Evolutionary conservation across 1,140 invertebrate species (phyloP).

Genomic region (Thalassaphorura encarpata): DNA sequence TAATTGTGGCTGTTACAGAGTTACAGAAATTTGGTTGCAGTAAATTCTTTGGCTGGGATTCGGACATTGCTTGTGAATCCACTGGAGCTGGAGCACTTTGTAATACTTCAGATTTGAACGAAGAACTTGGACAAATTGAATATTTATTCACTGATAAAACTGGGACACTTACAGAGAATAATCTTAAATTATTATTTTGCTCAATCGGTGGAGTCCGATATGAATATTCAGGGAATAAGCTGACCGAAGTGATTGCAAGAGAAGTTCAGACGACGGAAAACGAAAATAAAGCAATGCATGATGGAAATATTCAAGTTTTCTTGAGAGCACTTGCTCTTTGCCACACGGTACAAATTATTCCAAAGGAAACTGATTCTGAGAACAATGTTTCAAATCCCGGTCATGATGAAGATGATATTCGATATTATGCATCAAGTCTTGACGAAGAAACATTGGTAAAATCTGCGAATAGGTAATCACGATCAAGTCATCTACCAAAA

Average conservation of each 20-base stretch:
- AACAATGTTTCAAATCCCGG: slow-evolving; percentile 1
- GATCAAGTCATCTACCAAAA: slow-evolving; percentile 34
- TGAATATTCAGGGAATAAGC: slow-evolving; percentile 46
- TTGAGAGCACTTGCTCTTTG: slow-evolving; percentile 65
- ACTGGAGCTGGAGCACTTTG: slow-evolving; percentile 44
- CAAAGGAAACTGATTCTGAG: slow-evolving; percentile 2
- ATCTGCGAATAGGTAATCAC: slow-evolving; percentile 45
- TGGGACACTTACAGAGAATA: slow-evolving; percentile 61
- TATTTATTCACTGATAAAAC: slow-evolving; percentile 63
- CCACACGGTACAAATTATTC: slow-evolving; percentile 58
- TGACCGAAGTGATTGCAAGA: slow-evolving; percentile 34
- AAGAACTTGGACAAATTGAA: slow-evolving; percentile 45
- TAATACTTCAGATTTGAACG: slow-evolving; percentile 59
- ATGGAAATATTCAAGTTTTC: slow-evolving; percentile 42
- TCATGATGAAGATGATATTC: slow-evolving; percentile 11
- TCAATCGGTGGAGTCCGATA: slow-evolving; percentile 46
- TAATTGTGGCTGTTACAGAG: slow-evolving; percentile 40
- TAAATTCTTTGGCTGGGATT: slow-evolving; percentile 52
- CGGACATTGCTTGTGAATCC: slow-evolving; percentile 44
- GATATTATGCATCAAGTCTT: slow-evolving; percentile 60
- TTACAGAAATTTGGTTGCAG: slow-evolving; percentile 56
- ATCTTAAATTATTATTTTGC: slow-evolving; percentile 55
- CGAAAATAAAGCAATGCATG: background rate
- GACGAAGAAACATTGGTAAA: slow-evolving; percentile 79
- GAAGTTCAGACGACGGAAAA: background rate